phyloP scores from a whole-genome alignment of 2,797 vertebrate genomes.

The Macropodus opercularis region DNA sequence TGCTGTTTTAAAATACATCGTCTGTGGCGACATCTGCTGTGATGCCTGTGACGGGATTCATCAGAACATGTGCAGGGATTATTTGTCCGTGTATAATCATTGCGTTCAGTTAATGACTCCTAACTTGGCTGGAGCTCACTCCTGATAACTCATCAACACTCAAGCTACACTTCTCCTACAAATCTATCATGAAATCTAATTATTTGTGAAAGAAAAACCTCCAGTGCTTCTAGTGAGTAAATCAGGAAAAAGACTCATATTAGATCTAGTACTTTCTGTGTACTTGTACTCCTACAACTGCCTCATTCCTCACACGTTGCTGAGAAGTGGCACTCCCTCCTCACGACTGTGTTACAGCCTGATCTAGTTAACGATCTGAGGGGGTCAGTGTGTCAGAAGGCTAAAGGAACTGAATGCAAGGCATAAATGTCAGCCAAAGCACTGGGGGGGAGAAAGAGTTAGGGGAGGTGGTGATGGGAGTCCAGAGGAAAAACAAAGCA shows the following conservation, averaged over 20 bases:
- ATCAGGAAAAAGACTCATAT: no score
- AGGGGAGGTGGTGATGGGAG: conserved; percentile 9
- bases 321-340: conserved; percentile 56
- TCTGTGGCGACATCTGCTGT: no score
- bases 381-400: conserved; percentile 72
- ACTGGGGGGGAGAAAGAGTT: conserved; percentile 3
- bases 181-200: no score
- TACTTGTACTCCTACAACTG: conserved; percentile 27
- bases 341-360: conserved; percentile 50
- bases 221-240: no score
- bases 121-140: not conserved
- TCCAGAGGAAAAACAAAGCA: conserved; percentile 37
- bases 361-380: conserved; percentile 42
- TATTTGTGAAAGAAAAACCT: no score
- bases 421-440: conserved; percentile 26
- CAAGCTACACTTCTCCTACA: no score
- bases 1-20: no score
- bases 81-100: not conserved
- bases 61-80: no score
- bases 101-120: not conserved
- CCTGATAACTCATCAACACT: no score
- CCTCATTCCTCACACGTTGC: conserved; percentile 70
- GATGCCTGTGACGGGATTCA: no score
- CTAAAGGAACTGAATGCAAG: not conserved
- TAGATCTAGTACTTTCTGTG: not conserved